phyloP scores from a whole-genome alignment of 2,888 invertebrate species.

The Carabus problematicus region DNA sequence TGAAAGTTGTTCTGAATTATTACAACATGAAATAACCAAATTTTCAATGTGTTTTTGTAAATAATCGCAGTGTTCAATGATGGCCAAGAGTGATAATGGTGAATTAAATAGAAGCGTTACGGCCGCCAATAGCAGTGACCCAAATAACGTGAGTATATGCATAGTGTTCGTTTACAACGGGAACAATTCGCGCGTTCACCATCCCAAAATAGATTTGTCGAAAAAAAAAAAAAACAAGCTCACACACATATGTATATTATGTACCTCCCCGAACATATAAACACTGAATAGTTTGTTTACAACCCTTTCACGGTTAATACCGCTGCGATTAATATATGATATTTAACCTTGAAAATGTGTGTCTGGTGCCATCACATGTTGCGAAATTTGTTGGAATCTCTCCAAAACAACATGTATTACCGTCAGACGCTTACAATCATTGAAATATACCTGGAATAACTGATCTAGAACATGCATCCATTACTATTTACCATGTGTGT shows the following conservation, averaged over 20 bases:
- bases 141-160: slow-evolving; percentile 41
- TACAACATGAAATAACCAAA: slow-evolving; percentile 51
- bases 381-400: slow-evolving; percentile 36
- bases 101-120: slow-evolving; percentile 37
- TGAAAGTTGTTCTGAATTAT: slow-evolving; percentile 58
- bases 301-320: slow-evolving; percentile 3
- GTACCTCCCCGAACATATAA: no score
- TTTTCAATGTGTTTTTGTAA: slow-evolving; percentile 50
- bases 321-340: slow-evolving; percentile 21
- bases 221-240: slow-evolving; percentile 22
- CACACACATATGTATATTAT: no score
- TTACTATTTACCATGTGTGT: no score
- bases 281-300: not conserved
- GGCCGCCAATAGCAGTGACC: slow-evolving; percentile 35
- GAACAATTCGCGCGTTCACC: slow-evolving; percentile 41
- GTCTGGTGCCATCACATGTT: slow-evolving; percentile 32
- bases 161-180: slow-evolving; percentile 15
- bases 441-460: not conserved
- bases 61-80: slow-evolving; percentile 51
- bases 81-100: slow-evolving; percentile 55
- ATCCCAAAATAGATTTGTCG: slow-evolving; percentile 33
- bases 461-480: no score
- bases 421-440: not conserved
- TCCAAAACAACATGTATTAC: slow-evolving; percentile 31
- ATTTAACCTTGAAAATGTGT: slow-evolving; percentile 38